Percentiles rank a stretch among this genome's conserved stretches.
phyloP scores from a whole-genome alignment of 92 coral and sea anemone species.

The Epizoanthus stellaris region DNA sequence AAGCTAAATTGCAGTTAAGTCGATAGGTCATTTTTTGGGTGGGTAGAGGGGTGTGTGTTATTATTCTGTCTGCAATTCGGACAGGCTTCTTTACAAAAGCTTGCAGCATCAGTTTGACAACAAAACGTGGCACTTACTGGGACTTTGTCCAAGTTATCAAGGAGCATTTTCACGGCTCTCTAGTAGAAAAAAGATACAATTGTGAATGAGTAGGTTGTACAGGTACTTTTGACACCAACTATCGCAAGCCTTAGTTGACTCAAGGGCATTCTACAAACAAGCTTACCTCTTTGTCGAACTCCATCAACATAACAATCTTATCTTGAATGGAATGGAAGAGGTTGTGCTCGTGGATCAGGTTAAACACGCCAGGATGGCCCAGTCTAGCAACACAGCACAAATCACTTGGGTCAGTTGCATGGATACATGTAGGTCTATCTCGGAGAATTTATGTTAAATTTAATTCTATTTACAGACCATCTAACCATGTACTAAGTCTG shows the following conservation, averaged over 20 bases:
- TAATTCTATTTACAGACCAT: not conserved
- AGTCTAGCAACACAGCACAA: conserved; percentile 56
- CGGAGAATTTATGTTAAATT: not conserved
- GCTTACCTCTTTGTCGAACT: conserved; percentile 83
- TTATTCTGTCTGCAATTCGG: too few species aligned
- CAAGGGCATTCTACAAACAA: not conserved
- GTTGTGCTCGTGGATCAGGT: conserved; percentile 93
- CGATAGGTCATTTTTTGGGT: too few species aligned
- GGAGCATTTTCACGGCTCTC: conserved; percentile 95
- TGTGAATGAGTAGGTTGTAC: not conserved
- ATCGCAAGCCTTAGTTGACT: not conserved
- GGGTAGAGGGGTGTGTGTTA: too few species aligned
- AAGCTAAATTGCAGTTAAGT: too few species aligned
- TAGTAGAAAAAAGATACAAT: conserved; percentile 31
- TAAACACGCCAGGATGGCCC: conserved; percentile 90
- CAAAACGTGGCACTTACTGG: conserved; percentile 65
- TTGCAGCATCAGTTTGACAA: not conserved
- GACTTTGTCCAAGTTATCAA: conserved; percentile 92
- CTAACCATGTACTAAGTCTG: not conserved
- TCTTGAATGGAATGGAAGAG: conserved; percentile 93
- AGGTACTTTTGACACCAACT: not conserved
- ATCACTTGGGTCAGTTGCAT: too few species aligned
- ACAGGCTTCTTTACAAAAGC: too few species aligned
- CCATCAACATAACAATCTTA: conserved; percentile 95
- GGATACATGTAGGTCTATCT: too few species aligned